Evolutionary conservation across 2,113 vertebrate genomes (phyloP).

Genomic region (Charadrius vociferus): DNA sequence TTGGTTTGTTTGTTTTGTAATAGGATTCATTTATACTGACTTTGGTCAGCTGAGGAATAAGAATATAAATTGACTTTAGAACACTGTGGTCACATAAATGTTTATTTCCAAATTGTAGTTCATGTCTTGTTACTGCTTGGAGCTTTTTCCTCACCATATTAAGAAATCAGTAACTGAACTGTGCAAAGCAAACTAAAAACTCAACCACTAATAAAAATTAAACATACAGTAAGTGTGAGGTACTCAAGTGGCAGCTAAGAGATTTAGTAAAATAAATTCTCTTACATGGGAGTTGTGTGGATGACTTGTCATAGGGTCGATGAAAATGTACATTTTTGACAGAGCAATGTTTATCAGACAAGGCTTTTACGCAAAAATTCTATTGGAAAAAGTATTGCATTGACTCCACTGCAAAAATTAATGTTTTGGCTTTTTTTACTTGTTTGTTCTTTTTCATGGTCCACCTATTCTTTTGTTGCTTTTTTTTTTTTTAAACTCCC

Average conservation of each 20-base stretch:
- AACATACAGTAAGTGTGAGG: background rate
- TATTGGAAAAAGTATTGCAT: background rate
- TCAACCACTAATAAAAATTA: background rate
- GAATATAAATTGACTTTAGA: background rate
- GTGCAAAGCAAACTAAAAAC: background rate
- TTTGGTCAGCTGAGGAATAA: background rate
- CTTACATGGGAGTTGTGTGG: background rate
- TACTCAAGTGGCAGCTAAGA: background rate
- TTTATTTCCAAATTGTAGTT: background rate
- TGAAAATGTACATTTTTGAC: background rate
- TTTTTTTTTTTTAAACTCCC: background rate
- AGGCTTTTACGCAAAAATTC: background rate
- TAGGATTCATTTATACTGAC: background rate
- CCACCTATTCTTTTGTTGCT: background rate
- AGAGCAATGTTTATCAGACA: background rate
- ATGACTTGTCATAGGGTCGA: background rate
- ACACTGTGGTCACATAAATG: background rate
- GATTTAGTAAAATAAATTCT: background rate
- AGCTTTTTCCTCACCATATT: background rate
- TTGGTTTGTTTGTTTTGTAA: background rate
- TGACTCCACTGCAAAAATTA: accelerated
- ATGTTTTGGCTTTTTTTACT: background rate
- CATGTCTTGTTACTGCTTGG: background rate
- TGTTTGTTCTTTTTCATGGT: background rate
- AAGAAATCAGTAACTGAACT: background rate